Conservation (phyloP, 2,113 vertebrate genomes). For the Erythrolamprus reginae region DNA sequence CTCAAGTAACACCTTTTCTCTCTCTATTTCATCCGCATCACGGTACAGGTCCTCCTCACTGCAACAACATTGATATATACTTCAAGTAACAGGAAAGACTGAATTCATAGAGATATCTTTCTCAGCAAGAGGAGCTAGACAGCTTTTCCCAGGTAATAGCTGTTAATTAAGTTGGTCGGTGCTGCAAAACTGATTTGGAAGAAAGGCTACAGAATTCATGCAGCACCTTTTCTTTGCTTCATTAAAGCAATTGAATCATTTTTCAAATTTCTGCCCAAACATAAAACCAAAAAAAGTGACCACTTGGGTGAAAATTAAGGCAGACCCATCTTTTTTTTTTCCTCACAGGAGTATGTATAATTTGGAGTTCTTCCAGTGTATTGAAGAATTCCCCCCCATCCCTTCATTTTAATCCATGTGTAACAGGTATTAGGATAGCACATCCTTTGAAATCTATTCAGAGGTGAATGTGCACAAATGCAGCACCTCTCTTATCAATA, state of each 20-base stretch:
- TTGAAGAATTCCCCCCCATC: neutral
- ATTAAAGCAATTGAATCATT: neutral
- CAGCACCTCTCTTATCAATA: neutral
- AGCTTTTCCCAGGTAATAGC: neutral
- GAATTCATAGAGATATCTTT: neutral
- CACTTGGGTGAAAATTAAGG: neutral
- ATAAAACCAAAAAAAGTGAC: neutral
- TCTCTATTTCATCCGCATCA: constrained; percentile 67
- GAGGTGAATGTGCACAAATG: neutral
- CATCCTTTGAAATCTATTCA: neutral
- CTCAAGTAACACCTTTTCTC: constrained; percentile 58
- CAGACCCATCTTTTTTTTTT: neutral
- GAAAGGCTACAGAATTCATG: neutral
- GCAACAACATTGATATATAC: constrained; percentile 50
- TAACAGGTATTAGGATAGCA: neutral
- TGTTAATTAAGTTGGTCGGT: neutral
- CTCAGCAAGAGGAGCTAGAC: neutral
- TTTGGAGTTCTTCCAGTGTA: neutral
- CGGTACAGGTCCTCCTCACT: constrained; percentile 71
- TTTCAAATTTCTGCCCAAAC: neutral
- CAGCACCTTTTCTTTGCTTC: neutral
- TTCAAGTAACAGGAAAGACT: neutral
- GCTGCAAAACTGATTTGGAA: neutral
- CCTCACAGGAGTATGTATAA: neutral
- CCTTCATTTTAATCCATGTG: neutral